A percentile compares a stretch with the other conserved stretches of the same genome.
phyloP scores from a whole-genome alignment of 2,113 vertebrate genomes.

The Coryphaenoides rupestris region DNA sequence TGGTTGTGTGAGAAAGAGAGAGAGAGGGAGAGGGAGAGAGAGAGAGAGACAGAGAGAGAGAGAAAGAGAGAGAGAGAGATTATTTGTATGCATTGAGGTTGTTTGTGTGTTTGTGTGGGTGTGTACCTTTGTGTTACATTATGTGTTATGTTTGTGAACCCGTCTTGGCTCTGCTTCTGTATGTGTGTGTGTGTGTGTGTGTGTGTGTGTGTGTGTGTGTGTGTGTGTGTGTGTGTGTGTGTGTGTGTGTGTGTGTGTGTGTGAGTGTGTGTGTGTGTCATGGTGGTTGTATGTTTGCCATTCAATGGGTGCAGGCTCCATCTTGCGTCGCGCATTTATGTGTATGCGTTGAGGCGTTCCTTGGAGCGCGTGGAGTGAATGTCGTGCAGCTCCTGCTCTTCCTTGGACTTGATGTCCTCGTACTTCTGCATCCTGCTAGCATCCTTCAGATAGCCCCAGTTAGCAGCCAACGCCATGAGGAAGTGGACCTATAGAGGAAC shows the following conservation, averaged over 20 bases:
- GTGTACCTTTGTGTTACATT: background rate
- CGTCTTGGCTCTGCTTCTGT: background rate
- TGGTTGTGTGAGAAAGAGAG: background rate
- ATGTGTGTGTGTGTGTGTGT: background rate
- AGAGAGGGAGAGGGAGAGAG: background rate
- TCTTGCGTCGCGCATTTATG: slow-evolving; percentile 67
- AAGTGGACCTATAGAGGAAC: slow-evolving; percentile 84
- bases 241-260: background rate
- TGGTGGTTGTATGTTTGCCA: slow-evolving; percentile 45
- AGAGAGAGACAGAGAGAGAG: background rate
- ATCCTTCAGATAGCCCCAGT: slow-evolving; percentile 91
- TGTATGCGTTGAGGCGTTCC: slow-evolving; percentile 90
- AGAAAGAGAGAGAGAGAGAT: background rate
- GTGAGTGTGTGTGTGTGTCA: background rate
- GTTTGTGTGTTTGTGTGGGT: background rate
- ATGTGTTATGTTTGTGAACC: background rate
- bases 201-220: slow-evolving; percentile 1
- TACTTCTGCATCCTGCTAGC: slow-evolving; percentile 92
- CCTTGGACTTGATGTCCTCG: slow-evolving; percentile 91
- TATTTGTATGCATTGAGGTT: background rate
- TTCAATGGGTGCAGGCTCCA: slow-evolving; percentile 20
- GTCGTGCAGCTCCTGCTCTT: slow-evolving; percentile 90
- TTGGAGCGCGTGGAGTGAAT: slow-evolving; percentile 90
- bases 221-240: slow-evolving; percentile 6
- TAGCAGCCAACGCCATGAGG: slow-evolving; percentile 94